These are phyloP conservation scores for Geopemphigus sp. DNA, from an alignment of 1,140 invertebrate genomes.

Conservation along the genomic window DNA sequence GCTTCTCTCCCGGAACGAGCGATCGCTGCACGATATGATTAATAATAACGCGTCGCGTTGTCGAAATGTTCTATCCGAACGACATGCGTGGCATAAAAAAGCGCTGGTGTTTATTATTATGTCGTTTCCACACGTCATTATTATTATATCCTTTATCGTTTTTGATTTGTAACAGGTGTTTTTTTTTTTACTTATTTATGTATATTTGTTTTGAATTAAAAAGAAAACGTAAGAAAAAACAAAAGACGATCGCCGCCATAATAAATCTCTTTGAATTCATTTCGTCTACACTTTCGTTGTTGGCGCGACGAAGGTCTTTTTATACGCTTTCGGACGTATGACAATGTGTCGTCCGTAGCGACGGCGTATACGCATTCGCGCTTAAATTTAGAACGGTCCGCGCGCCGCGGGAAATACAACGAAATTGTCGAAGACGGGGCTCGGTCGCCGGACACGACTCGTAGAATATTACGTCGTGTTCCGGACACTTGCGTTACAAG, in stretches of 20 bases:
- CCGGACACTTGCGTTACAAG: no score
- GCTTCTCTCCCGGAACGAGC: no score
- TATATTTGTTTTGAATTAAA: slow-evolving; percentile 12
- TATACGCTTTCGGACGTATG: not conserved
- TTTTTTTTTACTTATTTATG: slow-evolving; percentile 11
- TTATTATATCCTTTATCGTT: not conserved
- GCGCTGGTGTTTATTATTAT: not conserved
- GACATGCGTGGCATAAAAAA: no score
- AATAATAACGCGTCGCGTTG: no score
- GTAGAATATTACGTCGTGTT: no score
- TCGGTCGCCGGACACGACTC: not conserved
- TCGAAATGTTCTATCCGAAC: no score
- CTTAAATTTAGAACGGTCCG: slow-evolving; percentile 13
- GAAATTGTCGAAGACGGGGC: not conserved
- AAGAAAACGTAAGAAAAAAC: not conserved
- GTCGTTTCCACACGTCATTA: not conserved
- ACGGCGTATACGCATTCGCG: not conserved
- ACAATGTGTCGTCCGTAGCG: not conserved
- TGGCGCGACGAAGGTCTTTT: no score
- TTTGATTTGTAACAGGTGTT: not conserved
- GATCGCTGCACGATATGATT: no score
- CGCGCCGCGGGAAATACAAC: not conserved
- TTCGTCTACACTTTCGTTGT: no score
- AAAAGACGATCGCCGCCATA: not conserved
- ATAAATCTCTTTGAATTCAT: no score